Conservation (phyloP, 1,140 invertebrate genomes). For the Bicyclus anynana region DNA sequence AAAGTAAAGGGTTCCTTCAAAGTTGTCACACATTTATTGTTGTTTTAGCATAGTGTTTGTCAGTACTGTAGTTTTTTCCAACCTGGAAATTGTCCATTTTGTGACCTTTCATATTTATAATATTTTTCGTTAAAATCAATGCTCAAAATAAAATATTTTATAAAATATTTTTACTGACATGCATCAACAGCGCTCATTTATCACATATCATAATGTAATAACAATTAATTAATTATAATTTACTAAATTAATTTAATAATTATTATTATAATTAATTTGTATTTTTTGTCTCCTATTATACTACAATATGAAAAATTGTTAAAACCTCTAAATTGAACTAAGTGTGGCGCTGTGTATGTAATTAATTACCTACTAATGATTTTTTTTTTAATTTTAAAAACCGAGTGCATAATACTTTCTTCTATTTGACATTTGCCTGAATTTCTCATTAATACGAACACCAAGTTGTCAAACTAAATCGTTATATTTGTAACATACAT, state of each 20-base stretch:
- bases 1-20: no score
- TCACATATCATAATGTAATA: constrained; percentile 1
- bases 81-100: no score
- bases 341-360: neutral
- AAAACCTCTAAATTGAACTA: constrained; percentile 3
- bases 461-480: no score
- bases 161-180: constrained; percentile 4
- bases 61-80: no score
- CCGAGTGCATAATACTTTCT: neutral
- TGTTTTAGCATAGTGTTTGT: no score
- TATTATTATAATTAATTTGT: neutral
- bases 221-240: neutral
- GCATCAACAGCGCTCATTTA: constrained; percentile 2
- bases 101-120: no score
- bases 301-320: neutral
- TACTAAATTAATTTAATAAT: neutral
- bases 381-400: neutral
- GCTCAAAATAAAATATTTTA: neutral
- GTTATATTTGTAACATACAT: no score
- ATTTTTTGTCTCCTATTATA: neutral
- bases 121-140: neutral
- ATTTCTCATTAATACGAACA: no score
- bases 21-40: no score
- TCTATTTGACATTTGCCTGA: no score
- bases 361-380: neutral